Conservation (phyloP, 1,140 invertebrate genomes). For the Sinella curviseta region DNA sequence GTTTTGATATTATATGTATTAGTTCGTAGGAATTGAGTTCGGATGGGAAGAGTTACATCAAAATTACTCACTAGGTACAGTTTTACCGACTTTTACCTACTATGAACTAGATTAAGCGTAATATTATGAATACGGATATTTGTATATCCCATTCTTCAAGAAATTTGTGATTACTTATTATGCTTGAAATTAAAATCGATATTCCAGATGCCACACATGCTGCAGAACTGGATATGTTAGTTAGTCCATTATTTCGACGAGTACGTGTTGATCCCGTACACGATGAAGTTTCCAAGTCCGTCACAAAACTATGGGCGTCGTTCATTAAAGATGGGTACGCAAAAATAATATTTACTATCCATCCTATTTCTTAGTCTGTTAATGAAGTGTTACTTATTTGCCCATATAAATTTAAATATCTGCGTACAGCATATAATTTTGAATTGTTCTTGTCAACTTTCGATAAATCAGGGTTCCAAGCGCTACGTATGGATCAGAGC, state of each 20-base stretch:
- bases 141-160: too few relatives aligned
- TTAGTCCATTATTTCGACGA: neutral
- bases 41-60: neutral
- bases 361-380: neutral
- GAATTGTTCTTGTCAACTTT: too few relatives aligned
- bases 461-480: neutral
- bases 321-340: conserved; percentile 16
- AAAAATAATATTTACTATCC: neutral
- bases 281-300: neutral
- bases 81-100: too few relatives aligned
- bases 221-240: neutral
- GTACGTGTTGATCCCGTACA: neutral
- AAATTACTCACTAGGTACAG: neutral
- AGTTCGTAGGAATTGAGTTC: conserved; percentile 2
- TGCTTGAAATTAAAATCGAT: neutral
- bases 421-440: too few relatives aligned
- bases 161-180: neutral
- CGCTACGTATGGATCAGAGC: neutral
- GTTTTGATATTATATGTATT: too few relatives aligned
- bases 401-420: neutral
- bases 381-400: neutral
- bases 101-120: too few relatives aligned
- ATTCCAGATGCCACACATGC: conserved; percentile 3
- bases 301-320: neutral
- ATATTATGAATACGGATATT: too few relatives aligned